A percentile compares a stretch with the other conserved stretches of the same genome.
These are phyloP conservation scores for Antheraea pernyi DNA, from an alignment of 1,140 invertebrate species.

Conservation along the genomic window DNA sequence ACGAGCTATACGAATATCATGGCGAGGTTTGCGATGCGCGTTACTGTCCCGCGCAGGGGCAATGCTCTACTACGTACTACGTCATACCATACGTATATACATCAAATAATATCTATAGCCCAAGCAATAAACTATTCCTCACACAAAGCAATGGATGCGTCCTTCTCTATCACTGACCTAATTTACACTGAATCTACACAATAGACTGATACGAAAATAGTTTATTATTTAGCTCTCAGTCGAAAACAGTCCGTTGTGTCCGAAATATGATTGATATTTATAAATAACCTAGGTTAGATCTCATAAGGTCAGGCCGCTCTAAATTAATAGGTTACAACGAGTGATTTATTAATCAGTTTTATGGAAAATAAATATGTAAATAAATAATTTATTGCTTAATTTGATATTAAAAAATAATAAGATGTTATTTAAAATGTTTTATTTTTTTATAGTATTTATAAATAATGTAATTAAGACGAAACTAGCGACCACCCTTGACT, in stretches of 20 bases:
- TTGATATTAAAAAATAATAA: no score
- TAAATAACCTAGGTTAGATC: background rate
- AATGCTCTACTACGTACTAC: slow-evolving; percentile 36
- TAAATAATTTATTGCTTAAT: no score
- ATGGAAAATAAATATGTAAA: no score
- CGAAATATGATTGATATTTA: slow-evolving; percentile 6
- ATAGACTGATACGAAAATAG: slow-evolving; percentile 22
- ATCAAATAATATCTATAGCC: slow-evolving; percentile 13
- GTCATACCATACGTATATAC: slow-evolving; percentile 26
- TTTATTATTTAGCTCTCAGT: slow-evolving; percentile 6
- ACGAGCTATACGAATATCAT: slow-evolving; percentile 34
- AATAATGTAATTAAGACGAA: no score
- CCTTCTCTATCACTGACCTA: slow-evolving; percentile 22
- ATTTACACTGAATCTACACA: slow-evolving; percentile 20
- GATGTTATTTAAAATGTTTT: no score
- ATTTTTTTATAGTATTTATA: no score
- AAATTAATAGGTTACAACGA: background rate
- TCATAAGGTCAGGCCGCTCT: background rate
- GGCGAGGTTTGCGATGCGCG: slow-evolving; percentile 32
- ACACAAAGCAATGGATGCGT: slow-evolving; percentile 21
- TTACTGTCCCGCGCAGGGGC: slow-evolving; percentile 33
- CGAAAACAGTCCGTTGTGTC: background rate
- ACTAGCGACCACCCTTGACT: no score
- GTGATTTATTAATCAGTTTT: no score
- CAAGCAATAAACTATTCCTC: slow-evolving; percentile 20